A percentile compares a stretch with the other conserved stretches of the same genome.
phyloP scores from a whole-genome alignment of 2,797 vertebrate genomes.

The Poecilia gillii region DNA sequence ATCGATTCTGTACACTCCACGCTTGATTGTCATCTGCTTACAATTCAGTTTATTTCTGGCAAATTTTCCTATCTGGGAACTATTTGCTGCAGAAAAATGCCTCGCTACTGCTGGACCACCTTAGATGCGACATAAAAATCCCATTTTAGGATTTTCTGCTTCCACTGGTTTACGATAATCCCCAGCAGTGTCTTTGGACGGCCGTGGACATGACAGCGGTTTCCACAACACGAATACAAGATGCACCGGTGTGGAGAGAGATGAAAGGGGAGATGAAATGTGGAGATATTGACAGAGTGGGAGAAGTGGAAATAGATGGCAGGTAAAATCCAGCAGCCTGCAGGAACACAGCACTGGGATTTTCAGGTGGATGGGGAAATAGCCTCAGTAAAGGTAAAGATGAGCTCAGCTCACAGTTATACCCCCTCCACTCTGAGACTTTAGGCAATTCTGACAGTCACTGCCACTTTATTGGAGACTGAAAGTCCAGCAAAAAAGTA shows the following conservation, averaged over 20 bases:
- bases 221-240: conserved; percentile 43
- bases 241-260: conserved; percentile 5
- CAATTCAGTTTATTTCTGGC: conserved; percentile 42
- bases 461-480: conserved; percentile 46
- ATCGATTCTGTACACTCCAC: conserved; percentile 46
- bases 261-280: conserved; percentile 26
- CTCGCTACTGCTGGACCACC: conserved; percentile 29
- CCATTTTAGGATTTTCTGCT: conserved; percentile 46
- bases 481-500: conserved; percentile 32
- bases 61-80: conserved; percentile 34
- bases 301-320: conserved; percentile 40
- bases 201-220: conserved; percentile 31
- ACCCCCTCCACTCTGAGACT: conserved; percentile 43
- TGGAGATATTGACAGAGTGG: conserved; percentile 43
- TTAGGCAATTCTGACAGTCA: conserved; percentile 45
- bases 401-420: conserved; percentile 43
- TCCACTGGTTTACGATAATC: conserved; percentile 54
- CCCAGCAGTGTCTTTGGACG: conserved; percentile 29
- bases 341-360: conserved; percentile 56
- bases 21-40: conserved; percentile 39
- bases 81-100: conserved; percentile 30
- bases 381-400: conserved; percentile 56
- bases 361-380: conserved; percentile 63
- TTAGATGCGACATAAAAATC: conserved; percentile 49
- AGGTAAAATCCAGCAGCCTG: conserved; percentile 51